Percentiles rank a stretch among this genome's conserved stretches.
phyloP scores from a whole-genome alignment of 2,797 vertebrate species.

The Sebastiscus tertius region DNA sequence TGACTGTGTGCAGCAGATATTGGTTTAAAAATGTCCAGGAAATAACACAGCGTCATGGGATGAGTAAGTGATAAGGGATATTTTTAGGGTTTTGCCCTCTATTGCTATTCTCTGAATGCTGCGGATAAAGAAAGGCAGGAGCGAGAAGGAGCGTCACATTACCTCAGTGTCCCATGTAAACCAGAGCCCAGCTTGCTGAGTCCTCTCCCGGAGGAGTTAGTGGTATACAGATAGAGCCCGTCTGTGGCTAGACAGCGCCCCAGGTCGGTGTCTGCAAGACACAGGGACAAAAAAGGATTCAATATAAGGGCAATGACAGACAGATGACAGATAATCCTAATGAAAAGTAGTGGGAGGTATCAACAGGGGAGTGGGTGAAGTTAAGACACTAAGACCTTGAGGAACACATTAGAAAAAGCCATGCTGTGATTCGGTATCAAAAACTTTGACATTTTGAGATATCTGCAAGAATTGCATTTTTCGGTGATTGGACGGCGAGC shows the following conservation, averaged over 20 bases:
- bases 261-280: conserved; percentile 91
- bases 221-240: conserved; percentile 97
- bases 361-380: neutral
- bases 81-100: conserved; percentile 46
- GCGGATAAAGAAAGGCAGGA: conserved; percentile 44
- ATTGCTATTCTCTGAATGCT: conserved; percentile 36
- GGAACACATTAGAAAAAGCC: too few species aligned
- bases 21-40: conserved; percentile 30
- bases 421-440: too few species aligned
- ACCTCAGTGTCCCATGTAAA: conserved; percentile 97
- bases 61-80: conserved; percentile 40
- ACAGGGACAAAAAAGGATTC: conserved; percentile 28
- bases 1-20: conserved; percentile 19
- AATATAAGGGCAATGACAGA: conserved; percentile 9
- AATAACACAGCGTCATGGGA: conserved; percentile 21
- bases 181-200: conserved; percentile 98
- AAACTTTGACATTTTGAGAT: too few species aligned
- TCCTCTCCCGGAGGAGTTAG: conserved; percentile 96
- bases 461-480: too few species aligned
- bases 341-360: neutral
- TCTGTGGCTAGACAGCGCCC: conserved; percentile 97
- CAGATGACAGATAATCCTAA: neutral
- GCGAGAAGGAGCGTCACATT: conserved; percentile 66
- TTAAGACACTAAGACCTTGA: too few species aligned
- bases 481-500: too few species aligned